Evolutionary conservation across 2,888 invertebrate species (phyloP), one percentile per base, ranked within the genome.

Genomic region (Busseola fusca): DNA sequence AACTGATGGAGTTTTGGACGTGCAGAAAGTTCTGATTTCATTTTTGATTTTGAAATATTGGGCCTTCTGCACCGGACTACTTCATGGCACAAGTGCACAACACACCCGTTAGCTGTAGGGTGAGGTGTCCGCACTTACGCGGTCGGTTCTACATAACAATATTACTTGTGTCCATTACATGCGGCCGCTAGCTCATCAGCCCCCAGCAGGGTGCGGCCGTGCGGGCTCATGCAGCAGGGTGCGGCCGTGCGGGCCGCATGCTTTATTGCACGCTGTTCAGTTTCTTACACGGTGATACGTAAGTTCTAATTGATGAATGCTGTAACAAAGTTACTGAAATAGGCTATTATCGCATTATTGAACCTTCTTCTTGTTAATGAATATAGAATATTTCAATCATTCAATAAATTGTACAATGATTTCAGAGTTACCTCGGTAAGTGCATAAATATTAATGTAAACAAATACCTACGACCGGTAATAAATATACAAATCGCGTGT

Each of bases 211-310:
- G 34, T 34, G 42, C 56, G 21, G 48, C n/a, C 56, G 3, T 7
- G 59, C 54, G 34, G n/a, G 52, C 69, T 67, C 70, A 67, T 76
- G 70, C 70, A 65, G 48, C 18, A 16, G 69, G 76, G 78, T 54
- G n/a, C n/a, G n/a, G n/a, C n/a, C n/a, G n/a, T n/a, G 69, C 70
- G 70, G 65, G 6, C 1, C 56, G 69, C 48, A 68, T 16, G 59
- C 16, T 40, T 37, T 69, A 30, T 25, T 59, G 27, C 73, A 52
- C 12, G 25, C 48, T 64, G 40, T 57, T 27, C 6, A 9, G 6
- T 59, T 27, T 64, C 12, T 16, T 27, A 30, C 40, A 4, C 27
- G 14, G 25, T 10, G 52, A 25, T 45, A 18, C n/a, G 12, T 58
- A 10, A 25, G 40, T 40, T 40, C 14, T 45, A n/a, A 21, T 56